Evolutionary conservation across 2,888 invertebrate species (phyloP), one percentile per base, ranked within the genome.

Genomic region (Melinaea marsaeus): DNA sequence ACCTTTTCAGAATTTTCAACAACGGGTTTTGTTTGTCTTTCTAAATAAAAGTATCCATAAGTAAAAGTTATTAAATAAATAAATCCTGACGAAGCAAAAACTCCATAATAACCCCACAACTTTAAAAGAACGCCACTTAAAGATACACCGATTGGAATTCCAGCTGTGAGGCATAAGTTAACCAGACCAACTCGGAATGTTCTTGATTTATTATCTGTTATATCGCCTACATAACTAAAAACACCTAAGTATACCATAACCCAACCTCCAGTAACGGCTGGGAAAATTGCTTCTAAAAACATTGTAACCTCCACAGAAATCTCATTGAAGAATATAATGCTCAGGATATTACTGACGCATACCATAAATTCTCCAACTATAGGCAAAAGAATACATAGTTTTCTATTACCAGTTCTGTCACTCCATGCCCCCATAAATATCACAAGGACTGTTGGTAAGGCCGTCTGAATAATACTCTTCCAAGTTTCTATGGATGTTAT

Each of bases 391-490:
- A 93, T 92, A 65, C 92, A 92, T 2, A 92, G 73, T 77, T 92
- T 93, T 65, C 93, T 82, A 56, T 92, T 87, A 1, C 92, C 92
- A 4, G 92, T 91, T 58, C 91, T 84, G 68, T 93, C 93, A 69
- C 92, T 93, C 93, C 93, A 93, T 0, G 93, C 92, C 7, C 93
- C 93, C 78, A 93, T 85, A 55, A 93, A 91, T 55, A 92, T 85
- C 0, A 93, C 90, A 1, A 93, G 75, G 3, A 92, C 48, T 0
- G 90, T 90, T 2, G 93, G 93, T 46, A 93, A 75, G 0, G 92
- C 79, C 7, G 93, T 93, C 68, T 92, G 92, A 65, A 93, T 82
- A 0, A 92, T 74, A 55, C 91, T 92, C 70, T 91, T 92, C 91
- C 92, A 92, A 62, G 91, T 85, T 71, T 91, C 88, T 72, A 93